Evolutionary conservation across 2,113 vertebrate species (phyloP), one percentile per base, ranked within the genome.

Genomic region (Marcusenius ussheri): DNA sequence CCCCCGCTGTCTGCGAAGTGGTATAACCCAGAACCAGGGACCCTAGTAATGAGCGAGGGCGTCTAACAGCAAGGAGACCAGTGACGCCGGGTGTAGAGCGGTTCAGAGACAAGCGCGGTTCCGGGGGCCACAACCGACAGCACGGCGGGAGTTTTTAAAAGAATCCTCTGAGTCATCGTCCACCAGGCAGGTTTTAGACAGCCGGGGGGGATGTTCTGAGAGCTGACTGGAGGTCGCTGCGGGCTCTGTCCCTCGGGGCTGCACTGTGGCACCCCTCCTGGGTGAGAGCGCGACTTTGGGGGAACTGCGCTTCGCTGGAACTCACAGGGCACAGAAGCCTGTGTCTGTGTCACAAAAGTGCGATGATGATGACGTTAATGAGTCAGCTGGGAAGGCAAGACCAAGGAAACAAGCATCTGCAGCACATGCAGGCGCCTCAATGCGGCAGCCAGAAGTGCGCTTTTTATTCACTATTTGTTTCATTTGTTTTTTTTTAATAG

Each of bases 91-190:
- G 21, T 0, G 8, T 5, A 5, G 62, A 31, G 10, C 1, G 9
- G n/a, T 1, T 27, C 58, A 66, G 13, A 80, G 1, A 17, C 49
- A 58, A 21, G 2, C 8, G 27, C 35, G 77, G 39, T 19, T 17
- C 19, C 58, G 2, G 27, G 10, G 45, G 31, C 11, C 53, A 15
- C 3, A 35, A 45, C 42, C 31, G 45, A 45, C 45, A 19, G 21
- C 31, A 17, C 1, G 3, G 13, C 2, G 31, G 89, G 91, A 92
- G 89, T 92, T 90, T 92, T 91, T 50, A 88, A 85, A 93, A 92
- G 66, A 91, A 89, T 92, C 92, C 88, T 35, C 9, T 91, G 91
- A 93, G 87, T 92, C 91, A 93, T 91, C 87, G 50, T 13, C 31
- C 2, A 2, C 53, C 49, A 5, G 39, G 58, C 45, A 0, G 84